phyloP scores from a whole-genome alignment of 2,797 vertebrate species.

The Hydrocynus forskahlii region DNA sequence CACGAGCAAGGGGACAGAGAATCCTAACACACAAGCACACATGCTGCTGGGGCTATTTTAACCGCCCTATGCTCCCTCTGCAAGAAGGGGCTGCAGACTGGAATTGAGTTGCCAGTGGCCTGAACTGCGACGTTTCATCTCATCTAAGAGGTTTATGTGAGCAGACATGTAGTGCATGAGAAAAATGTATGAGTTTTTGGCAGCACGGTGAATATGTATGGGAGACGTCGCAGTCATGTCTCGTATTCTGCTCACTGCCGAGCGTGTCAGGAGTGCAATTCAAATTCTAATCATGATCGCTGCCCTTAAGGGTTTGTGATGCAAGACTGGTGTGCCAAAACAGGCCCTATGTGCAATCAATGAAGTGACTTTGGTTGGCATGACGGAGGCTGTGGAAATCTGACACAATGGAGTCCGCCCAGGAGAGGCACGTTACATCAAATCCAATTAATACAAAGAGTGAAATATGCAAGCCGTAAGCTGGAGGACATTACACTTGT shows the following conservation, averaged over 20 bases:
- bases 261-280: slow-evolving; percentile 32
- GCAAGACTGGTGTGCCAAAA: slow-evolving; percentile 31
- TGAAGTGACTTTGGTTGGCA: slow-evolving; percentile 26
- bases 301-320: slow-evolving; percentile 49
- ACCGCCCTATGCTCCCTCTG: slow-evolving; percentile 38
- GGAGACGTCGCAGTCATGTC: slow-evolving; percentile 26
- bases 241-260: slow-evolving; percentile 14
- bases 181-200: slow-evolving; percentile 25
- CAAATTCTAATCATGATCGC: slow-evolving; percentile 33
- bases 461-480: not conserved
- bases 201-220: slow-evolving; percentile 28
- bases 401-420: not conserved
- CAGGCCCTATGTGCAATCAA: slow-evolving; percentile 36
- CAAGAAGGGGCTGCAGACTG: slow-evolving; percentile 25
- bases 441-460: slow-evolving; percentile 4
- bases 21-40: slow-evolving; percentile 48
- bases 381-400: not conserved
- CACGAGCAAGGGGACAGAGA: slow-evolving; percentile 40
- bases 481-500: not conserved
- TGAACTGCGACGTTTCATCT: slow-evolving; percentile 30
- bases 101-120: slow-evolving; percentile 42
- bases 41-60: slow-evolving; percentile 57
- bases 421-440: not conserved
- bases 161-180: slow-evolving; percentile 26
- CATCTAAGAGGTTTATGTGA: slow-evolving; percentile 28